Base-by-base conservation (phyloP, 2,113 vertebrate species). In the Gambusia holbrooki region DNA sequence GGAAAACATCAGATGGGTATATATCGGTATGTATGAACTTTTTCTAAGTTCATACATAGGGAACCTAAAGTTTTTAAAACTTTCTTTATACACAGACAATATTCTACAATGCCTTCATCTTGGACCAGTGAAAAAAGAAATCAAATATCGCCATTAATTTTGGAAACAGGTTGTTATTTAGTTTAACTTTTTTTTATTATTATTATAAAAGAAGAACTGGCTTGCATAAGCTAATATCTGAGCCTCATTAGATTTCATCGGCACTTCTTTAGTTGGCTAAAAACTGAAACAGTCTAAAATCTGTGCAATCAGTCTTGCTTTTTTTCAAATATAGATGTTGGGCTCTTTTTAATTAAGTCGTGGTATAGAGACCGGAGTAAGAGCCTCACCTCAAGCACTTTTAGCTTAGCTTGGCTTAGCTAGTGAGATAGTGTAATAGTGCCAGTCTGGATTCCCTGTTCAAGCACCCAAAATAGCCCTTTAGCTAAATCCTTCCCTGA, bases 261-360 rank as follows among this genome's bases (percentile, higher is more conserved):
- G 11, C 58, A 0, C 15, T 15, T 25, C 11, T 67, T 79, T 13
- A 78, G 73, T 5, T 62, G 64, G 71, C 10, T 45, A 61, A 63
- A 76, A 40, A 29, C 62, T 77, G 30, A 54, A 74, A 75, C 10
- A 58, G 62, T 35, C 29, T 76, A 66, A 71, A 66, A 30, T 8
- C 48, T 37, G 5, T 42, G 12, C 0, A 8, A 58, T 79, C 37
- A 70, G 22, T 60, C 68, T 40, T 64, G 60, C 68, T 65, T 73
- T 75, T 40, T 77, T 69, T 76, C 42, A 81, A 79, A 81, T 71
- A 29, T 79, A 72, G 67, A 66, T 32, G 64, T 73, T 14, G 10
- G 40, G 69, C 48, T 76, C 22, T 42, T 35, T 88, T 81, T 86
- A 76, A 84, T 88, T 86, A 66, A 48, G 72, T 71, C 22, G 62